Evolutionary conservation across 2,888 invertebrate genomes (phyloP).

Genomic region (Sycophila texana): DNA sequence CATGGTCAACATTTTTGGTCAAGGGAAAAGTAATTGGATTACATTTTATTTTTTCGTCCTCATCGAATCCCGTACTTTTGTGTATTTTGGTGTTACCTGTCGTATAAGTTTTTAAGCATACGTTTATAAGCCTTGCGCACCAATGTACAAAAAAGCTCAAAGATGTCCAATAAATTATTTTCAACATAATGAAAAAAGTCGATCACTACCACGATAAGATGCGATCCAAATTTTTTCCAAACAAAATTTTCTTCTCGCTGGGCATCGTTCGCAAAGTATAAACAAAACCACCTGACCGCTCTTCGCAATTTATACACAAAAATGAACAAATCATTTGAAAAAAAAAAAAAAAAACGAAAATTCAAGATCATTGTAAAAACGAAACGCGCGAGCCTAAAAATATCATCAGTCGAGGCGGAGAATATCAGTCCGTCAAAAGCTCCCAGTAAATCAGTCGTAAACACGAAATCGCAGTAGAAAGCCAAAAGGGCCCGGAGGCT

Average conservation of each 20-base stretch:
- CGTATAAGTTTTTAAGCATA: neutral
- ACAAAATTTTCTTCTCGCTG: too few species aligned
- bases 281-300: too few species aligned
- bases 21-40: slow-evolving; percentile 9
- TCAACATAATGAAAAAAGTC: neutral
- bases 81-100: neutral
- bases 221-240: too few species aligned
- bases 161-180: neutral
- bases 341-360: too few species aligned
- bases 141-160: neutral
- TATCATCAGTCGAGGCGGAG: too few species aligned
- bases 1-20: slow-evolving; percentile 9
- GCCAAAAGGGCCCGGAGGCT: neutral
- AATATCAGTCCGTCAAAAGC: too few species aligned
- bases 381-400: too few species aligned
- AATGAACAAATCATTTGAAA: too few species aligned
- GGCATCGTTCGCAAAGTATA: too few species aligned
- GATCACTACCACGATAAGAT: neutral
- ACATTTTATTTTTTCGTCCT: neutral
- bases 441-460: neutral
- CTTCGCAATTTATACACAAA: too few species aligned
- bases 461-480: neutral
- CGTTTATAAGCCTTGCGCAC: neutral
- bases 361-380: too few species aligned
- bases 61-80: neutral